Evolutionary conservation across 1,140 invertebrate species (phyloP), one percentile per base, ranked within the genome.

Genomic region (Drosophila lini): DNA sequence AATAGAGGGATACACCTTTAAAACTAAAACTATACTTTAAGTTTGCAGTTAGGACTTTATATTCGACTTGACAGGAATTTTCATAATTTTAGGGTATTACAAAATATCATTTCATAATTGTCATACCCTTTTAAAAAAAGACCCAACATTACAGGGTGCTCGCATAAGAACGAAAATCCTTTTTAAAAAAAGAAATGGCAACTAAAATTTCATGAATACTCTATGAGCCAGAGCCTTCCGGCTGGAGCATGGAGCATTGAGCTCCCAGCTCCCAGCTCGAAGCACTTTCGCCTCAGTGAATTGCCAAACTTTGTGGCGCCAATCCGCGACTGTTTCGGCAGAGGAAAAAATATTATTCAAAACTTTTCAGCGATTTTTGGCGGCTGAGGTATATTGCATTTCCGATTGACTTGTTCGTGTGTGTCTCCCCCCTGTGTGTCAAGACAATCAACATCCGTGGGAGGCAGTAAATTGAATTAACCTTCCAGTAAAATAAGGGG

Each of bases 381-480:
- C 8, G 63, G 67, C 59, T 31, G 62, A 13, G 57, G 67, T 63
- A 82, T 77, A 85, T 80, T 82, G 50, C 62, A 53, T 70, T 73
- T 47, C 45, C 63, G 58, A 61, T 68, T 77, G 41, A 34, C 16
- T 62, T 32, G 31, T 31, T 44, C 69, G 44, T 25, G 36, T 13
- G 52, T 10, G 13, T 31, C 40, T 52, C 11, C 1, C 42, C 42
- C 6, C 28, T 34, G 32, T 71, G 32, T 31, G 32, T 5, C 42
- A 15, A 41, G 61, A 47, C 44, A 70, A 71, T 55, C 40, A 45
- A 56, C 38, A 55, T n/a, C 19, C 38, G 22, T 25, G 32, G 45
- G 42, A 52, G 79, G 52, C 36, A 62, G 76, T 70, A 89, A 89
- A 88, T 89, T 83, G 73, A 86, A 86, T 88, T 82, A 81, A 68